These are phyloP conservation scores for Lycodopsis pacificus DNA, from an alignment of 2,797 vertebrate species.

Conservation along the genomic window DNA sequence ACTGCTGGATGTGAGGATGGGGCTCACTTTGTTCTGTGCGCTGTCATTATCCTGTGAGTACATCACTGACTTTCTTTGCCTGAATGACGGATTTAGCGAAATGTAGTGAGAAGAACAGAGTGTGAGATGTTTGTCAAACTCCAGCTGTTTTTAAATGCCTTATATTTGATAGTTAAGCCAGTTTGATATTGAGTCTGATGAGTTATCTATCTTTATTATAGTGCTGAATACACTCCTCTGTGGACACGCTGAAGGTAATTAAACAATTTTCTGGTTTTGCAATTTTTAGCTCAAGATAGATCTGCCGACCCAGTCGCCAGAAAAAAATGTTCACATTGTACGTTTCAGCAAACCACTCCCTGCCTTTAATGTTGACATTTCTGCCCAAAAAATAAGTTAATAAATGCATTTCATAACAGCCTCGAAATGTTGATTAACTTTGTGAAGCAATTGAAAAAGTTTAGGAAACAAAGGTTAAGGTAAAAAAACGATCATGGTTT, in stretches of 20 bases:
- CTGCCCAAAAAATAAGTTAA: background rate
- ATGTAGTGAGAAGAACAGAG: background rate
- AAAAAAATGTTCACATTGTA: too few relatives aligned
- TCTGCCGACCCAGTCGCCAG: too few relatives aligned
- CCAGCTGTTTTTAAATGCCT: background rate
- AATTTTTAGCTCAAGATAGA: background rate
- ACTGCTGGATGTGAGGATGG: background rate
- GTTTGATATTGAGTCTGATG: background rate
- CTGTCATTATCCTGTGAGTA: constrained; percentile 13
- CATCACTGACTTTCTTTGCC: background rate
- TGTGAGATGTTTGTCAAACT: too few relatives aligned
- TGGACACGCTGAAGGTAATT: background rate
- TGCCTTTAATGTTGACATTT: background rate
- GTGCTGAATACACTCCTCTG: background rate
- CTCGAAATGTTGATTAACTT: background rate
- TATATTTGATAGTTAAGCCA: too few relatives aligned
- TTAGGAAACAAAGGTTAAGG: too few relatives aligned
- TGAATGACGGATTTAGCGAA: background rate
- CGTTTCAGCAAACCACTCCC: background rate
- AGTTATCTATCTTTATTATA: background rate
- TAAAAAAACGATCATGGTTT: too few relatives aligned
- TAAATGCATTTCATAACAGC: background rate
- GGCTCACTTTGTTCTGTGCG: background rate
- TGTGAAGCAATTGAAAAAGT: background rate
- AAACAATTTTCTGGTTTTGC: background rate